Evolutionary conservation across 1,140 invertebrate genomes (phyloP).

Genomic region (Solen grandis): DNA sequence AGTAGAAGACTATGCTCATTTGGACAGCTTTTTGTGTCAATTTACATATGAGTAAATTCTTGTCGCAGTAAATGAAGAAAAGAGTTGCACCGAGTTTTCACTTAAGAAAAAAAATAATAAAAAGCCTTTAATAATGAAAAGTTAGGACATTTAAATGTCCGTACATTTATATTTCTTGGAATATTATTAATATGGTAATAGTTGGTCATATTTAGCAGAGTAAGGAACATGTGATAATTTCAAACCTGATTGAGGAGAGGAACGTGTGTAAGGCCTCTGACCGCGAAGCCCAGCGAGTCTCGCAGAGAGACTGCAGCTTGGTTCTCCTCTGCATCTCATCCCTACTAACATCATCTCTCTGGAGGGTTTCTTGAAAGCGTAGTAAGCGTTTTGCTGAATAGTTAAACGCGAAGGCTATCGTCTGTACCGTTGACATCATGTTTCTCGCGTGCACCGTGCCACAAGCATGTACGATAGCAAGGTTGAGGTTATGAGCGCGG

Average conservation of each 20-base stretch:
- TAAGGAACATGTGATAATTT: no score
- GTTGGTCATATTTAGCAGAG: no score
- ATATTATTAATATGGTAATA: no score
- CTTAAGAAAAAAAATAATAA: no score
- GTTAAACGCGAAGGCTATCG: constrained; percentile 47
- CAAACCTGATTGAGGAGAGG: constrained; percentile 23
- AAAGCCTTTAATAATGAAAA: no score
- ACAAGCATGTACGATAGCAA: constrained; percentile 48
- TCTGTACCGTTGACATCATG: constrained; percentile 40
- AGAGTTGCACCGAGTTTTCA: no score
- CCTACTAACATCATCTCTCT: not conserved
- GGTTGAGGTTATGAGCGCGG: constrained; percentile 52
- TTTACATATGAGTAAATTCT: no score
- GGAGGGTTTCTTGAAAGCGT: constrained; percentile 1
- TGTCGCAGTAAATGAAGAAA: no score
- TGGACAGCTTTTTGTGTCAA: no score
- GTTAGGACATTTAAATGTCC: no score
- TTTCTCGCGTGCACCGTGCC: constrained; percentile 20
- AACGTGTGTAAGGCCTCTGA: constrained; percentile 43
- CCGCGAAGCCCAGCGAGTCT: constrained; percentile 42
- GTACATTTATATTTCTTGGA: no score
- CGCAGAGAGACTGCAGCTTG: constrained; percentile 25
- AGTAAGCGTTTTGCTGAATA: constrained; percentile 38
- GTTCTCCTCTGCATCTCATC: constrained; percentile 26
- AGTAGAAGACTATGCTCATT: no score